A percentile compares a stretch with the other conserved stretches of the same genome.
Conservation (phyloP, 2,113 vertebrate genomes). For the Oreochromis aureus region DNA sequence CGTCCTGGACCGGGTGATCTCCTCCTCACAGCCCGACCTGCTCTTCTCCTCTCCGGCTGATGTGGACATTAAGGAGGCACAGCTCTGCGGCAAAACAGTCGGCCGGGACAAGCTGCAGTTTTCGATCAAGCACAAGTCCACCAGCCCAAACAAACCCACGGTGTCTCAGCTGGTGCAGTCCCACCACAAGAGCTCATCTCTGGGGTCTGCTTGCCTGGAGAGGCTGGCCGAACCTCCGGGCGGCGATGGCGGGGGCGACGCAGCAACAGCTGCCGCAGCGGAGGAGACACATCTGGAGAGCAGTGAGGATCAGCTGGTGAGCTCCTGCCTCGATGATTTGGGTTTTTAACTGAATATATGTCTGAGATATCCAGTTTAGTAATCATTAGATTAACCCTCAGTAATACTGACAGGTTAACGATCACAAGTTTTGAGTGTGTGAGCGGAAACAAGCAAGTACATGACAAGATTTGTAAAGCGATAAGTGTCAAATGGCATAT, state of each 20-base stretch:
- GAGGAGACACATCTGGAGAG: background rate
- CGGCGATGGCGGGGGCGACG: background rate
- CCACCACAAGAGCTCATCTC: slow-evolving; percentile 81
- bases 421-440: background rate
- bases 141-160: slow-evolving; percentile 35
- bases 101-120: slow-evolving; percentile 19
- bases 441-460: background rate
- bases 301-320: slow-evolving; percentile 4
- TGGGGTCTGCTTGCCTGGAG: slow-evolving; percentile 53
- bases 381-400: background rate
- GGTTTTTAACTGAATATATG: background rate
- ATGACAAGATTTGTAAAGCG: background rate
- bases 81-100: slow-evolving; percentile 24
- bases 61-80: slow-evolving; percentile 38
- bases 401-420: background rate
- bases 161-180: slow-evolving; percentile 67
- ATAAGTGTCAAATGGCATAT: background rate
- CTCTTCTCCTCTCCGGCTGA: slow-evolving; percentile 69
- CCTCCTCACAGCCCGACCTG: slow-evolving; percentile 87
- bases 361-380: background rate
- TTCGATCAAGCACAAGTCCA: background rate
- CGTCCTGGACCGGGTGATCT: slow-evolving; percentile 80
- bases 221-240: slow-evolving; percentile 12
- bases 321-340: background rate
- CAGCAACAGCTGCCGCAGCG: background rate